Evolutionary conservation across 35 echinoderm and acorn worm species (phyloP), one percentile per base, ranked within the genome.

Genomic region (Heliocidaris tuberculata): DNA sequence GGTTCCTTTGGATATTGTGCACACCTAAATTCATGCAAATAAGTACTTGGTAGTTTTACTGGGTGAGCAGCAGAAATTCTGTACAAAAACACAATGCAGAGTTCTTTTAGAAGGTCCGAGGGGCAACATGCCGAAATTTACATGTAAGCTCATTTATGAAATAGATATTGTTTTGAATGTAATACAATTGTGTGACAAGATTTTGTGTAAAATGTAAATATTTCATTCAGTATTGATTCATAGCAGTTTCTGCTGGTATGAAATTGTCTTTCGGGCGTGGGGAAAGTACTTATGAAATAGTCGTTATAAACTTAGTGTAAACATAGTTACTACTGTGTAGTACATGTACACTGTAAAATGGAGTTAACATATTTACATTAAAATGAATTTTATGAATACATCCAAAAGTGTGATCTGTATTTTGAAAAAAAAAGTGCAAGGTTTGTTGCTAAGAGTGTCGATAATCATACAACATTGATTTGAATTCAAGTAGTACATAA

Each of bases 121-220:
- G 35, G 35, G 35, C 35, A 42, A 42, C 35, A 42, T 42, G 35
- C 35, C 35, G 0, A 42, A 42, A 42, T 42, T 42, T 1, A n/a
- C n/a, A n/a, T n/a, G n/a, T n/a, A 42, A 42, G 35, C 3, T 42
- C 35, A 42, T 42, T 42, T 42, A 3, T 42, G 3, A 0, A 42
- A 1, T 42, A 42, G 35, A 42, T 42, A 42, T 42, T 0, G 35
- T 42, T 42, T 42, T 42, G 35, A 42, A 42, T 42, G 35, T 42
- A 42, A 42, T 42, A 42, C 35, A 42, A 42, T 42, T 78, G 65
- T 78, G 27, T 8, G 27, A 78, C 17, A n/a, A 27, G 65, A 78
- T 78, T 78, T 78, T 78, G 17, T 78, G 65, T 78, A 78, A 78
- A 78, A 78, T 78, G 65, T 78, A 78, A 78, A 78, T 78, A 78